phyloP scores from a whole-genome alignment of 2,113 vertebrate genomes.

The Xyliphius kryptos region DNA sequence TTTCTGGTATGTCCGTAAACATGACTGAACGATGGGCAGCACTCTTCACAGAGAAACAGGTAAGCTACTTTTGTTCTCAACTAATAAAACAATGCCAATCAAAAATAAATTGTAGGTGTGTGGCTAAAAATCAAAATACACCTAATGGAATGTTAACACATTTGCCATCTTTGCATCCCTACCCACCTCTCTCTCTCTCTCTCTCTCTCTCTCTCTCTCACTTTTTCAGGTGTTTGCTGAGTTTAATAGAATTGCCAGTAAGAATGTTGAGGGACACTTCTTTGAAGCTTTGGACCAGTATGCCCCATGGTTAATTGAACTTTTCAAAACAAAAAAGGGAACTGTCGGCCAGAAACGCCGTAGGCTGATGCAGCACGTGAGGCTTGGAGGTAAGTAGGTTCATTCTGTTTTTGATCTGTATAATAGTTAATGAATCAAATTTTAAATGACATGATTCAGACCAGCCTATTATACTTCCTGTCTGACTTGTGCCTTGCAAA shows the following conservation, averaged over 20 bases:
- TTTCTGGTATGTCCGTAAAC: no score
- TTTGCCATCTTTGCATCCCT: no score
- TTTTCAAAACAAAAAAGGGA: constrained; percentile 31
- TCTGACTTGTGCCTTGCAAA: constrained; percentile 3
- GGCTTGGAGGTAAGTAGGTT: constrained; percentile 10
- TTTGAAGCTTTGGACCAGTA: constrained; percentile 30
- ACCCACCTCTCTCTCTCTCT: no score
- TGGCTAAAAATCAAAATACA: no score
- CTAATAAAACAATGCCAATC: no score
- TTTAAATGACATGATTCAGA: background rate
- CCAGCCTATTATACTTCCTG: constrained; percentile 10
- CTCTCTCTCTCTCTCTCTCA: no score
- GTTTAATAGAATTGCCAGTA: constrained; percentile 30
- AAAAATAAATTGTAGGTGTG: no score
- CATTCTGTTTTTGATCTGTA: no score
- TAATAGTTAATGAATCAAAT: no score
- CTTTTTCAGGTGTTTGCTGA: constrained; percentile 35
- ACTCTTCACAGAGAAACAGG: constrained; percentile 19
- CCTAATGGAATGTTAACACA: no score
- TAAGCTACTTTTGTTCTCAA: background rate
- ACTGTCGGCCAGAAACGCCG: constrained; percentile 26
- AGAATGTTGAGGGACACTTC: constrained; percentile 24
- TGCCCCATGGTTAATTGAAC: constrained; percentile 14
- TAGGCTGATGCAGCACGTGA: constrained; percentile 21
- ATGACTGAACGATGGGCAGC: constrained; percentile 23